phyloP scores from a whole-genome alignment of 2,888 invertebrate genomes.

The Phasia obesa region DNA sequence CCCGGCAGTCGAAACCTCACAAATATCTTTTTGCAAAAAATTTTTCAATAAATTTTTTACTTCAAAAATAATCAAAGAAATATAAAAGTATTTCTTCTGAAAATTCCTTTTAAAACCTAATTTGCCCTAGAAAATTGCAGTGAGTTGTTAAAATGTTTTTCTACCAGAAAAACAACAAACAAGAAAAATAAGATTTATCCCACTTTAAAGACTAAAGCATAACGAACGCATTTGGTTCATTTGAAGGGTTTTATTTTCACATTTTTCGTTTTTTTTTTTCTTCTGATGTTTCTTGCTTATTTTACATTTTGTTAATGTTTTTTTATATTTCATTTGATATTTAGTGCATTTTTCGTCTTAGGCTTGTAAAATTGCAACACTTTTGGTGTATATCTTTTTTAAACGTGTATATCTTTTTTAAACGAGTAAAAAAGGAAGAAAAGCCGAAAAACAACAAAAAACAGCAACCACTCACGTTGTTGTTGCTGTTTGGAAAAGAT shows the following conservation, averaged over 20 bases:
- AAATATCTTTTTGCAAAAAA: no score
- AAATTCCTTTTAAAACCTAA: no score
- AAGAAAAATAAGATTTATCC: background rate
- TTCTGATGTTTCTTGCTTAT: background rate
- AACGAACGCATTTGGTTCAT: background rate
- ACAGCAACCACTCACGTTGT: background rate
- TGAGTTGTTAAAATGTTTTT: no score
- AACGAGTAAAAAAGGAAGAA: background rate
- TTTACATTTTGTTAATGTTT: conserved; percentile 10
- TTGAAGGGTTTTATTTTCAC: background rate
- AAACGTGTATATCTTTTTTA: background rate
- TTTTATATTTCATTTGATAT: conserved; percentile 14
- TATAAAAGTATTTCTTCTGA: no score
- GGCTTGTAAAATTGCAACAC: conserved; percentile 15
- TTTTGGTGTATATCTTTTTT: background rate
- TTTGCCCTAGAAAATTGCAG: no score
- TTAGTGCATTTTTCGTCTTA: conserved; percentile 45
- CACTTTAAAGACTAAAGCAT: background rate
- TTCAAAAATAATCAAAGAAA: no score
- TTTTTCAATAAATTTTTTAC: no score
- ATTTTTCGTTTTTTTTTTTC: background rate
- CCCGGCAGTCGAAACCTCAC: no score
- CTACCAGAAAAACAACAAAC: background rate
- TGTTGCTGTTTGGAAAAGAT: background rate
- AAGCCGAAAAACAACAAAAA: background rate